phyloP scores from a whole-genome alignment of 2,888 invertebrate genomes.

The Iselma pallidipennis region DNA sequence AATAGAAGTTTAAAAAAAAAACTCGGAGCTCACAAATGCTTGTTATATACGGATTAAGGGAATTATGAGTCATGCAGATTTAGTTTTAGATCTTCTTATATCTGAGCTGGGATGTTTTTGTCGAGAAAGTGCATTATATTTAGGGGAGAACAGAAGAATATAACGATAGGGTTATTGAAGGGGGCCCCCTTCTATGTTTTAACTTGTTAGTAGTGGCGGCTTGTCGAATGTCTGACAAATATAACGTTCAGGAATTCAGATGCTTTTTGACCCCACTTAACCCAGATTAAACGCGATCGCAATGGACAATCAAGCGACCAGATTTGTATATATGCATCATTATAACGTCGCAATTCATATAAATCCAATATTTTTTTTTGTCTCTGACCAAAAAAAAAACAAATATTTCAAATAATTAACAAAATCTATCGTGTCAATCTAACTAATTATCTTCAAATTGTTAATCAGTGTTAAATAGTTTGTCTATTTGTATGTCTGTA shows the following conservation, averaged over 20 bases:
- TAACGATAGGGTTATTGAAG: slow-evolving; percentile 48
- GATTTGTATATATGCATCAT: slow-evolving; percentile 36
- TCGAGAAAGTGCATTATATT: slow-evolving; percentile 40
- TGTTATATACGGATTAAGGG: slow-evolving; percentile 57
- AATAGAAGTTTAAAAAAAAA: slow-evolving; percentile 45
- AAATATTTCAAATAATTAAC: too few relatives aligned
- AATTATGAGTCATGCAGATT: slow-evolving; percentile 55
- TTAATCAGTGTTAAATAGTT: neutral
- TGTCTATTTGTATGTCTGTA: neutral
- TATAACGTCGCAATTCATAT: neutral
- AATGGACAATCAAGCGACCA: slow-evolving; percentile 48
- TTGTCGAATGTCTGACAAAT: slow-evolving; percentile 37
- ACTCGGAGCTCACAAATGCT: slow-evolving; percentile 46
- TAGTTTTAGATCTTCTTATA: slow-evolving; percentile 53
- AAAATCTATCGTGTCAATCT: neutral
- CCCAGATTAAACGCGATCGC: slow-evolving; percentile 67
- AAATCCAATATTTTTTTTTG: too few relatives aligned
- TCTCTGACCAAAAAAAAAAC: neutral
- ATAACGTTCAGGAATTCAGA: slow-evolving; percentile 68
- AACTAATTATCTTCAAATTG: neutral
- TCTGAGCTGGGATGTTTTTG: slow-evolving; percentile 35
- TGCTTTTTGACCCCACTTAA: slow-evolving; percentile 76
- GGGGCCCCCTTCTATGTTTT: slow-evolving; percentile 25
- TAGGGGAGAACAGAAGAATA: slow-evolving; percentile 47
- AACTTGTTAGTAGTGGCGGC: slow-evolving; percentile 22